These are phyloP conservation scores for Globia sparganii DNA, from an alignment of 2,888 invertebrate genomes.

Conservation along the genomic window DNA sequence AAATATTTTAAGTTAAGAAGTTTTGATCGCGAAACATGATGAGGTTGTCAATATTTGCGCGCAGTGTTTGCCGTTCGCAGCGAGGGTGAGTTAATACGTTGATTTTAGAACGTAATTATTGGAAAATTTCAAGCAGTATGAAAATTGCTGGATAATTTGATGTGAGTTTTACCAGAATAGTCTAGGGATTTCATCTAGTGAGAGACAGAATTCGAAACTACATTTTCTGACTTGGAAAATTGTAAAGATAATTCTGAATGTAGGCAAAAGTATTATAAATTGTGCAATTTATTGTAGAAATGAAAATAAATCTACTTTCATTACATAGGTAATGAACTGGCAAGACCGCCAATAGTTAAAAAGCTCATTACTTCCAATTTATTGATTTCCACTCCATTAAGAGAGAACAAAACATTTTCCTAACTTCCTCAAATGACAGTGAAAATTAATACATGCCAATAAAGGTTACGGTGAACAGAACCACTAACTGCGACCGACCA, in stretches of 20 bases:
- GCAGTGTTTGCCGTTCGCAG: conserved; percentile 57
- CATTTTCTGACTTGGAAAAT: not conserved
- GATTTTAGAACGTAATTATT: conserved; percentile 65
- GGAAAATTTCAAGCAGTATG: conserved; percentile 54
- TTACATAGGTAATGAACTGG: not conserved
- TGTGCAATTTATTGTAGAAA: not conserved
- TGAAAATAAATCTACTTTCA: not conserved
- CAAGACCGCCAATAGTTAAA: not conserved
- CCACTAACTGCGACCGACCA: conserved; percentile 19
- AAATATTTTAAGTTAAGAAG: conserved; percentile 53
- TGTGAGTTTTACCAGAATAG: conserved; percentile 12
- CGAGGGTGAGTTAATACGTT: conserved; percentile 59
- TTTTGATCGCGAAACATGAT: conserved; percentile 61
- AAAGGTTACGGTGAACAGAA: conserved; percentile 39
- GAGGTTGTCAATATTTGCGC: conserved; percentile 65
- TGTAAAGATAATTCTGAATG: not conserved
- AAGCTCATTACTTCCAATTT: not conserved
- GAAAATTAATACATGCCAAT: conserved; percentile 37
- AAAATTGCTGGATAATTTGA: conserved; percentile 54
- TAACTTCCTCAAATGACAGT: conserved; percentile 14
- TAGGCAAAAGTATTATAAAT: not conserved
- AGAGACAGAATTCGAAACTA: not conserved
- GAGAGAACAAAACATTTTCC: not conserved
- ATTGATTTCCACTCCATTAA: conserved; percentile 1
- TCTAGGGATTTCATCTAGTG: not conserved